A percentile compares a stretch with the other conserved stretches of the same genome.
Evolutionary conservation across 2,888 invertebrate species (phyloP).

Genomic region (Carpatolechia fugitivella): DNA sequence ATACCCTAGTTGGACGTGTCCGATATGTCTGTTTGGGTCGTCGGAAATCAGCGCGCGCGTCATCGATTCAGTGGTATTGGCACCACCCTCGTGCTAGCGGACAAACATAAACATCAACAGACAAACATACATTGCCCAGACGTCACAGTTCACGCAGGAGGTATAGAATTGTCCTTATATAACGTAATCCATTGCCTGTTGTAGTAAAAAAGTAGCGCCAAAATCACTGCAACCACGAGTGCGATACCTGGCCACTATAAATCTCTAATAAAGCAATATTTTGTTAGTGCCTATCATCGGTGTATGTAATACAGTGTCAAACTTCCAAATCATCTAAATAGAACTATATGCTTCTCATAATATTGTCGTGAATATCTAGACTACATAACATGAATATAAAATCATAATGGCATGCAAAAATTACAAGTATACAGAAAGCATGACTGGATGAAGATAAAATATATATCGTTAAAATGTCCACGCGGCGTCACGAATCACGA

Average conservation of each 20-base stretch:
- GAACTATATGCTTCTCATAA: slow-evolving; percentile 31
- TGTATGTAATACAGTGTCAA: slow-evolving; percentile 59
- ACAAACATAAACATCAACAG: slow-evolving; percentile 79
- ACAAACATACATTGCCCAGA: slow-evolving; percentile 67
- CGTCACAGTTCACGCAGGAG: slow-evolving; percentile 45
- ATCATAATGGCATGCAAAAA: slow-evolving; percentile 69
- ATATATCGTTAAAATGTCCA: slow-evolving; percentile 34
- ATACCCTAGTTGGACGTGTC: slow-evolving; percentile 97
- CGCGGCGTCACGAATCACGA: slow-evolving; percentile 32
- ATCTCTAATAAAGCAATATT: slow-evolving; percentile 44
- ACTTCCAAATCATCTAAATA: slow-evolving; percentile 32
- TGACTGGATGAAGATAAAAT: slow-evolving; percentile 53
- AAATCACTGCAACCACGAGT: slow-evolving; percentile 50
- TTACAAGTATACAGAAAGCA: slow-evolving; percentile 67
- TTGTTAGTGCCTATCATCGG: slow-evolving; percentile 62
- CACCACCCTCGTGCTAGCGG: slow-evolving; percentile 94
- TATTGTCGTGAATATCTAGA: slow-evolving; percentile 43
- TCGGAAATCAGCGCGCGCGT: slow-evolving; percentile 96
- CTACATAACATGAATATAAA: slow-evolving; percentile 59
- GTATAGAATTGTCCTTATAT: slow-evolving; percentile 18
- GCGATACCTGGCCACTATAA: slow-evolving; percentile 46
- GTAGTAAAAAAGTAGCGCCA: slow-evolving; percentile 78
- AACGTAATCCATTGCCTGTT: slow-evolving; percentile 56
- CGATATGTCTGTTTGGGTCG: slow-evolving; percentile 93
- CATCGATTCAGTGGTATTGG: slow-evolving; percentile 96